phyloP scores from a whole-genome alignment of 2,797 vertebrate species.

The Rhabdophis nuchalis region DNA sequence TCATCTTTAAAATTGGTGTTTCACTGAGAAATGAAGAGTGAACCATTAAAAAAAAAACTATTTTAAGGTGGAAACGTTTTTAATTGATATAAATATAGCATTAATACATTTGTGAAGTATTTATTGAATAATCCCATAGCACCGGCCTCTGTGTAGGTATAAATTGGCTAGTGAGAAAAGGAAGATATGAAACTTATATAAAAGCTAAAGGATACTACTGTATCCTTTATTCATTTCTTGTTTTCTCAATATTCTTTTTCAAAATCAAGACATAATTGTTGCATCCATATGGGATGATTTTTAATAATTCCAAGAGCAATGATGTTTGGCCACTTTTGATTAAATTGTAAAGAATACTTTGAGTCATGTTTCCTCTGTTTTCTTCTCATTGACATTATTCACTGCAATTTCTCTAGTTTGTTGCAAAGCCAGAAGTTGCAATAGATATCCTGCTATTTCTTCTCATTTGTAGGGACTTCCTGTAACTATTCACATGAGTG shows the following conservation, averaged over 20 bases:
- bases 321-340: neutral
- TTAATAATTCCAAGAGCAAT: neutral
- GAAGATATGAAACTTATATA: neutral
- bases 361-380: too few relatives aligned
- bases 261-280: neutral
- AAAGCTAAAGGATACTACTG: neutral
- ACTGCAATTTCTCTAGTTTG: too few relatives aligned
- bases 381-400: too few relatives aligned
- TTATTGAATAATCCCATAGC: neutral
- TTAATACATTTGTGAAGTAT: neutral
- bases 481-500: too few relatives aligned
- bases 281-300: neutral
- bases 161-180: neutral
- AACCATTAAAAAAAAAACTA: neutral
- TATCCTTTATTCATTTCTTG: neutral
- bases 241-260: neutral
- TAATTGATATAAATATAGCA: neutral
- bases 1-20: neutral
- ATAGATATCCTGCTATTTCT: too few relatives aligned
- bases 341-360: neutral
- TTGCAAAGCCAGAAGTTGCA: too few relatives aligned
- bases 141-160: neutral
- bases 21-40: neutral
- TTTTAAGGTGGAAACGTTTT: neutral
- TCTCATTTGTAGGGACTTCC: too few relatives aligned